Percentiles rank a stretch among this genome's conserved stretches.
phyloP scores from a whole-genome alignment of 92 coral and sea anemone genomes.

The Porites divaricata region DNA sequence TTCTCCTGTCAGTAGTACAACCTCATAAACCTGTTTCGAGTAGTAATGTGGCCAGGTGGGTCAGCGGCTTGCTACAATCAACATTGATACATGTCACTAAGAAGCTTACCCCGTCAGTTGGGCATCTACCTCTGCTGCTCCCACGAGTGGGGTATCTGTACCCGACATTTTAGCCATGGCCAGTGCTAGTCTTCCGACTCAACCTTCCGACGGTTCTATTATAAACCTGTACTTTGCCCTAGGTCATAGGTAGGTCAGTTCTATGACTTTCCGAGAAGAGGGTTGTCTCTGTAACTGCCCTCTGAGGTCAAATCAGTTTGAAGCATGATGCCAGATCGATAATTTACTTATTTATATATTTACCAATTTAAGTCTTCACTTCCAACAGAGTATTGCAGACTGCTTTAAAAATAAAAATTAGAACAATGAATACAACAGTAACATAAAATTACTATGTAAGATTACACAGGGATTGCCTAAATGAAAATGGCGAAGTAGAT shows the following conservation, averaged over 20 bases:
- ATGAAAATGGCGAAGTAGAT: no score
- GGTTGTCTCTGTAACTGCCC: background rate
- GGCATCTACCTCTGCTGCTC: slow-evolving; percentile 5
- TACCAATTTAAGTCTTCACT: no score
- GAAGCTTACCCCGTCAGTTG: background rate
- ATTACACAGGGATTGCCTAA: no score
- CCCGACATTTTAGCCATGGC: background rate
- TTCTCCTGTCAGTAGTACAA: slow-evolving; percentile 36
- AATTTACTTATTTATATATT: no score
- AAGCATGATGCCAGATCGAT: no score
- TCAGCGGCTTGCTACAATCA: background rate
- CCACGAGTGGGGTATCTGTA: background rate
- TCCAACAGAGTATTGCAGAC: no score
- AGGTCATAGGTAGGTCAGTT: background rate
- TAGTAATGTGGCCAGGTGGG: slow-evolving; percentile 33
- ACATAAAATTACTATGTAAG: no score
- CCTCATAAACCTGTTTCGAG: slow-evolving; percentile 54
- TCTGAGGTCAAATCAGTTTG: background rate
- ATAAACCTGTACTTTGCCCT: slow-evolving; percentile 1
- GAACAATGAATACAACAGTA: no score
- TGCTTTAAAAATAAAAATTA: no score
- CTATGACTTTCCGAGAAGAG: background rate
- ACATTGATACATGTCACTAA: background rate
- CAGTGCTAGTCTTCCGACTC: slow-evolving; percentile 2
- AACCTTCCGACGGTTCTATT: background rate